Percentiles rank a stretch among this genome's conserved stretches.
phyloP scores from a whole-genome alignment of 2,888 invertebrate species.

The Andrena dorsata region DNA sequence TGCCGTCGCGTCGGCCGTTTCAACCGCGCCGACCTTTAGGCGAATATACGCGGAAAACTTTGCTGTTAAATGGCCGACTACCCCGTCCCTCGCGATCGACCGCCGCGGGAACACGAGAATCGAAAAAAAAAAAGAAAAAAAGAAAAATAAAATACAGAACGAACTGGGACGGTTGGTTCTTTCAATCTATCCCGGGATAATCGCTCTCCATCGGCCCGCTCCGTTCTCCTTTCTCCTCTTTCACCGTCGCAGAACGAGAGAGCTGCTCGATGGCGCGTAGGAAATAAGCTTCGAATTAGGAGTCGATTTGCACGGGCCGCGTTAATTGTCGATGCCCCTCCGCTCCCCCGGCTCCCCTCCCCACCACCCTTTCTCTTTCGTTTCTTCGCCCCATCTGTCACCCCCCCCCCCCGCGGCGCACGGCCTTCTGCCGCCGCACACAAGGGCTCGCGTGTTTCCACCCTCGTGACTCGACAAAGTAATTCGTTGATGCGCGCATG shows the following conservation, averaged over 20 bases:
- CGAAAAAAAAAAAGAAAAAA: constrained; percentile 12
- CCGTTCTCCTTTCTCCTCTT: not conserved
- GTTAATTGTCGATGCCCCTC: constrained; percentile 71
- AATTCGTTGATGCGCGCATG: constrained; percentile 56
- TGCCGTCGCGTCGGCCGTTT: constrained; percentile 20
- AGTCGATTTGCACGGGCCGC: constrained; percentile 73
- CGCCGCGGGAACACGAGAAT: too few relatives aligned
- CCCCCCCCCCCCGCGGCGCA: constrained; percentile 26
- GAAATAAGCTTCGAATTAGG: constrained; percentile 76
- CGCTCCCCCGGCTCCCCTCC: too few relatives aligned
- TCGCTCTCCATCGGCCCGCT: not conserved
- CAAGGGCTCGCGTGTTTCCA: constrained; percentile 62
- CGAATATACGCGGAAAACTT: constrained; percentile 24
- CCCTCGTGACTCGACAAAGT: constrained; percentile 67
- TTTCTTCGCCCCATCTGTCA: constrained; percentile 36
- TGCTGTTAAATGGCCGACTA: constrained; percentile 4
- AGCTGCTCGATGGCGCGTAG: constrained; percentile 63
- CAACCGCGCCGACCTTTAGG: constrained; percentile 19
- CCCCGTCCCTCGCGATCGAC: not conserved
- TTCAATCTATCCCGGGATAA: constrained; percentile 1
- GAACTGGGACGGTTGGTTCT: not conserved
- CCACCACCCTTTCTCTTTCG: not conserved
- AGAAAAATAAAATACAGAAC: constrained; percentile 14
- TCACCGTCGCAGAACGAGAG: not conserved
- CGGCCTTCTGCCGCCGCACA: constrained; percentile 43